phyloP scores from a whole-genome alignment of 2,888 invertebrate genomes.

The Fragum fragum region DNA sequence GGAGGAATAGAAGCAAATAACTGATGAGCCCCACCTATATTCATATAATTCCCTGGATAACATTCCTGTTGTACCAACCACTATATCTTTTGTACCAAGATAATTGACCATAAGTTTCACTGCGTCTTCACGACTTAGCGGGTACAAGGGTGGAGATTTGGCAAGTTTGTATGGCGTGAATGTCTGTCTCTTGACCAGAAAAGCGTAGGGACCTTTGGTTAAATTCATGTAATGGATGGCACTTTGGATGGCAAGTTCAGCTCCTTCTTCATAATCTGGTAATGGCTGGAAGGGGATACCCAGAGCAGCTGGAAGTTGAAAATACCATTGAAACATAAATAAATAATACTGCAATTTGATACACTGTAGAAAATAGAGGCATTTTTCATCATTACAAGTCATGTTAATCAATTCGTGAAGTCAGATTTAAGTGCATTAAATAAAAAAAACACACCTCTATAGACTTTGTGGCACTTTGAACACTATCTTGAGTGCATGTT shows the following conservation, averaged over 20 bases:
- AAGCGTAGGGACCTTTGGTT: constrained; percentile 86
- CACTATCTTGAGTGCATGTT: too few species aligned
- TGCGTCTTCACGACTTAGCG: constrained; percentile 85
- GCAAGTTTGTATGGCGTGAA: constrained; percentile 86
- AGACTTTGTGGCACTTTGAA: too few species aligned
- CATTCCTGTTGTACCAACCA: constrained; percentile 87
- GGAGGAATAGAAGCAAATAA: too few species aligned
- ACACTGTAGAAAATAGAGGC: too few species aligned
- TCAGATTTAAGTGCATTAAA: too few species aligned
- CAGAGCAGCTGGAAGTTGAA: constrained; percentile 73
- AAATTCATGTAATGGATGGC: constrained; percentile 86
- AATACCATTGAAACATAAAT: too few species aligned
- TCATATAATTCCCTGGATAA: constrained; percentile 87
- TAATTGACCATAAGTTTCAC: constrained; percentile 83
- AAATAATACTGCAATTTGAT: too few species aligned
- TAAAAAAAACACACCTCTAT: too few species aligned
- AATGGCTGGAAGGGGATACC: constrained; percentile 84
- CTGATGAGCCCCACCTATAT: constrained; percentile 75
- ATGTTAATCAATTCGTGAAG: too few species aligned
- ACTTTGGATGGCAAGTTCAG: constrained; percentile 84
- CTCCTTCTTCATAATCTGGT: constrained; percentile 87
- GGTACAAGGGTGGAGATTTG: constrained; percentile 60
- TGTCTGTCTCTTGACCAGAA: constrained; percentile 87
- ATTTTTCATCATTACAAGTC: too few species aligned
- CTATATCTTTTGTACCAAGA: constrained; percentile 85